Evolutionary conservation across 2,797 vertebrate genomes (phyloP).

Genomic region (Tinamus major): DNA sequence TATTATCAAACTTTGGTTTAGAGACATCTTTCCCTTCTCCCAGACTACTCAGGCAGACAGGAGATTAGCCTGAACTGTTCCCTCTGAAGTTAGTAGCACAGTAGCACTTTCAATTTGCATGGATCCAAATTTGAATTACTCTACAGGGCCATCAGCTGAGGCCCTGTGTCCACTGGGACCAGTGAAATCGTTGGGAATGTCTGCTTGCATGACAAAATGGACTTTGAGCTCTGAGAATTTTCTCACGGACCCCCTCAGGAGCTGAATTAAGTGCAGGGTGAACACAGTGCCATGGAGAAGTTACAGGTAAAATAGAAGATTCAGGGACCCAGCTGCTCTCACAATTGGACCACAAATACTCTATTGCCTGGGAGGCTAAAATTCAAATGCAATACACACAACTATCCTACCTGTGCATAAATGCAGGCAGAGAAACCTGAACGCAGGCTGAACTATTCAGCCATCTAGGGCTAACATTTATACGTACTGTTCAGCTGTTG

Average conservation of each 20-base stretch:
- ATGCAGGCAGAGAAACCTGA: background rate
- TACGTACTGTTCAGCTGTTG: background rate
- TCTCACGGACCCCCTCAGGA: background rate
- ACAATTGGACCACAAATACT: conserved; percentile 20
- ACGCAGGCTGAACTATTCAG: background rate
- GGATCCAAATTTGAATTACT: background rate
- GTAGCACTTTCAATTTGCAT: background rate
- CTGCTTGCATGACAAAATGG: background rate
- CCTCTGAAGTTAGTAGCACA: background rate
- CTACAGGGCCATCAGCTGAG: background rate
- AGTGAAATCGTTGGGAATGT: background rate
- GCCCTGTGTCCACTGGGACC: background rate
- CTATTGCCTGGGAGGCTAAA: conserved; percentile 13
- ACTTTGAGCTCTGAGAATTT: background rate
- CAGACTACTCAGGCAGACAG: background rate
- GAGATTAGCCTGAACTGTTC: background rate
- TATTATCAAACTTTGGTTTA: background rate
- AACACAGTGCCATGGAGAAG: background rate
- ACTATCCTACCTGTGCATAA: background rate
- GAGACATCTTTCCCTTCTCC: background rate
- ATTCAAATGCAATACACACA: background rate
- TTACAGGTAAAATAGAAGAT: background rate
- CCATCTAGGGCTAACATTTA: background rate
- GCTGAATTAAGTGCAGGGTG: background rate
- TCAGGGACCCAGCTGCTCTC: background rate